phyloP scores from a whole-genome alignment of 1,140 invertebrate species.

The Globodera ellingtonae region DNA sequence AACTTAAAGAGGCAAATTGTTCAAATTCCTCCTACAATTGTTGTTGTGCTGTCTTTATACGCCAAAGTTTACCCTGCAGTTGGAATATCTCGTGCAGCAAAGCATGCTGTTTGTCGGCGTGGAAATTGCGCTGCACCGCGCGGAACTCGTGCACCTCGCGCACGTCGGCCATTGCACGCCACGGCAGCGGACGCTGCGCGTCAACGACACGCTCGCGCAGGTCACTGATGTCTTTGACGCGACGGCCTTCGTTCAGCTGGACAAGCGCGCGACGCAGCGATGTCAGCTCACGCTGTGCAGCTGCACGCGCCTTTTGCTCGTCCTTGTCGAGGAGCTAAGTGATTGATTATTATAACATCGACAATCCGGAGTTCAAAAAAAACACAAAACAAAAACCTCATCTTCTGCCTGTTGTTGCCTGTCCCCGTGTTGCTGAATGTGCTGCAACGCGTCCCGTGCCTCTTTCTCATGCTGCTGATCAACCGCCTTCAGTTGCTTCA shows the following conservation, averaged over 20 bases:
- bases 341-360: no score
- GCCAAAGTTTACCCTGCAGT: constrained; percentile 24
- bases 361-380: no score
- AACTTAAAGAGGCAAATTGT: neutral
- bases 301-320: constrained; percentile 6
- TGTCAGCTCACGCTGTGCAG: constrained; percentile 2
- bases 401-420: neutral
- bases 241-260: constrained; percentile 26
- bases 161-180: constrained; percentile 27
- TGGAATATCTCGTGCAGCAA: constrained; percentile 29
- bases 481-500: constrained; percentile 12
- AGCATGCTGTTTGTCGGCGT: constrained; percentile 20
- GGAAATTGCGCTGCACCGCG: constrained; percentile 28
- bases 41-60: neutral
- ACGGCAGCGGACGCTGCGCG: constrained; percentile 27
- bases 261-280: neutral
- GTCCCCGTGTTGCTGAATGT: neutral
- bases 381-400: neutral
- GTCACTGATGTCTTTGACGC: constrained; percentile 20
- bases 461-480: constrained; percentile 41
- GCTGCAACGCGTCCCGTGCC: constrained; percentile 26
- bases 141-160: constrained; percentile 30
- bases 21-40: neutral
- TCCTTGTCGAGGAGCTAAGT: neutral
- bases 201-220: constrained; percentile 7